Evolutionary conservation across 2,797 vertebrate species (phyloP), one percentile per base, ranked within the genome.

Genomic region (Schizopygopsis malacanthus): DNA sequence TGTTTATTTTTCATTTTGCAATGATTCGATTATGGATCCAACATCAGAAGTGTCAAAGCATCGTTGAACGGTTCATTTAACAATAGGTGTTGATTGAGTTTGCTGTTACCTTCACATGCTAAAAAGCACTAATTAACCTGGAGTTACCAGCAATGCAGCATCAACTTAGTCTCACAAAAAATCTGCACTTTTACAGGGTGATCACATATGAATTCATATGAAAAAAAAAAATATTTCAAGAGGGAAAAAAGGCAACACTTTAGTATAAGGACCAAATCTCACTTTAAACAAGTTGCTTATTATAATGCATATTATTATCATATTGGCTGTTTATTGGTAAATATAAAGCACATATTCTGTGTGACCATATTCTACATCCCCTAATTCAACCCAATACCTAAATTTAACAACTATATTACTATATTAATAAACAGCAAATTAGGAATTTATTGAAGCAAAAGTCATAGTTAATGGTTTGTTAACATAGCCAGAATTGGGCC

Each of bases 71-170:
- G 71, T 61, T 77, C 72, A 59, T 59, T 67, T 75, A 83, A 79
- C 76, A 80, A 33, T 54, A 43, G 43, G n/a, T 87, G 56, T 78
- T 79, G 59, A 76, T 45, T 83, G 45, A 65, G 43, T 59, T 77
- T 39, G 41, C 78, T n/a, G 52, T 39, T 15, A n/a, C 20, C 47
- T 63, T 85, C 88, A 86, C 84, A 91, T 88, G 88, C 89, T 73
- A 92, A 93, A 92, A 85, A 82, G 47, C 56, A 79, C 76, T 28
- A 22, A 22, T 45, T 65, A 20, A 54, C 70, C 73, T n/a, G 59
- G 82, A 79, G 70, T 73, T 73, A 76, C 84, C 43, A 77, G 54
- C 37, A 52, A 11, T 56, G 41, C 22, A 83, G 45, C 54, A 18
- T 12, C 22, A 28, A 63, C 5, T 25, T 12, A 0, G 12, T 63